Evolutionary conservation across 2,888 invertebrate genomes (phyloP), one percentile per base, ranked within the genome.

Genomic region (Sesia bembeciformis): DNA sequence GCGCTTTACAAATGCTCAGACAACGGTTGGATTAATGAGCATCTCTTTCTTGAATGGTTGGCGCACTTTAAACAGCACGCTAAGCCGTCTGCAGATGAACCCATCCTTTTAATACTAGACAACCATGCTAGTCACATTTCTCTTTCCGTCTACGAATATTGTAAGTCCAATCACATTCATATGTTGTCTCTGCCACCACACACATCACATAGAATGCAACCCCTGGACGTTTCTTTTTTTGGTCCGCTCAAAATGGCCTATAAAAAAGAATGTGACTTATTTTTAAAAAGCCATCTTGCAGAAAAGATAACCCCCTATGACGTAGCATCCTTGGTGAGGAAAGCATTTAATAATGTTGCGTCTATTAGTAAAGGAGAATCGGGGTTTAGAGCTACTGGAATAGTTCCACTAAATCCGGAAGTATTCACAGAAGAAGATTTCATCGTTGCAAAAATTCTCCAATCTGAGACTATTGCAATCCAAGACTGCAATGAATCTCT

Each of bases 351-450:
- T 40, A 54, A 54, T 55, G 62, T 63, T 55, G 68, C 68, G 1
- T 63, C 65, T 56, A 67, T 73, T 51, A 63, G 57, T 41, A 72
- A 75, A 64, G 68, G 59, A 54, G 68, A 65, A 62, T 59, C 71
- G 23, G 71, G 70, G n/a, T 70, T 75, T 62, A 62, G 62, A 60
- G 53, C 68, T 55, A 64, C 69, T 54, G 72, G 70, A 51, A 73
- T 72, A 56, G 62, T 62, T 61, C 71, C 71, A 56, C 39, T 69
- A 6, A 67, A 73, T 58, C 68, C 64, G 4, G 64, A 68, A n/a
- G n/a, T n/a, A n/a, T n/a, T n/a, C n/a, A n/a, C n/a, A n/a, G n/a
- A n/a, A 53, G 63, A 68, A 61, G 62, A 67, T 57, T 69, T 68
- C 61, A 40, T 63, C n/a, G 60, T 54, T 41, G 58, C 59, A 53